These are phyloP conservation scores for Geotrypetes seraphini DNA, from an alignment of 2,797 vertebrate species.

Conservation along the genomic window DNA sequence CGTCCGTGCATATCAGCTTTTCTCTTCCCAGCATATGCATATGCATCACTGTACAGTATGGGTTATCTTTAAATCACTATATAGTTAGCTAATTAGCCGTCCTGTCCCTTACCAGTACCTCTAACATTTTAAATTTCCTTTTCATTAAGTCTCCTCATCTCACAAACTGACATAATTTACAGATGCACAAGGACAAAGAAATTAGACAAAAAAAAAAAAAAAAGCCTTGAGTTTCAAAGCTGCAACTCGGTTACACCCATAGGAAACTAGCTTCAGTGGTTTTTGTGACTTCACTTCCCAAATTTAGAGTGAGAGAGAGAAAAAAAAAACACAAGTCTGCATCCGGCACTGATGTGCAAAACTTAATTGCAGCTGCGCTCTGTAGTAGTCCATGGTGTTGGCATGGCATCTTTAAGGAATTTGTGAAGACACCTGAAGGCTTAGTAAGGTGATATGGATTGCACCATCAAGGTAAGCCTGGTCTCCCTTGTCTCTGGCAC, in stretches of 20 bases:
- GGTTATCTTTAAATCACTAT: too few relatives aligned
- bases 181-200: too few relatives aligned
- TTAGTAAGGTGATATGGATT: slow-evolving; percentile 56
- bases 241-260: slow-evolving; percentile 45
- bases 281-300: slow-evolving; percentile 77
- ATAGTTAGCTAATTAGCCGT: too few relatives aligned
- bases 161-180: too few relatives aligned
- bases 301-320: slow-evolving; percentile 51
- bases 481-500: background rate
- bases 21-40: too few relatives aligned
- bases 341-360: slow-evolving; percentile 15
- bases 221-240: slow-evolving; percentile 1
- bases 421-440: background rate
- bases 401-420: slow-evolving; percentile 12
- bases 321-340: slow-evolving; percentile 6
- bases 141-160: too few relatives aligned
- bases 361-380: slow-evolving; percentile 1
- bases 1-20: too few relatives aligned
- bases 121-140: too few relatives aligned
- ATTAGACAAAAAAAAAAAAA: background rate
- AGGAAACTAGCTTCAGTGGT: slow-evolving; percentile 37
- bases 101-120: too few relatives aligned
- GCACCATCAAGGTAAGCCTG: slow-evolving; percentile 70
- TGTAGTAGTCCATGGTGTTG: slow-evolving; percentile 1
- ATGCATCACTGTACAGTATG: too few relatives aligned